Evolutionary conservation across 2,113 vertebrate species (phyloP).

Genomic region (Grus americana): DNA sequence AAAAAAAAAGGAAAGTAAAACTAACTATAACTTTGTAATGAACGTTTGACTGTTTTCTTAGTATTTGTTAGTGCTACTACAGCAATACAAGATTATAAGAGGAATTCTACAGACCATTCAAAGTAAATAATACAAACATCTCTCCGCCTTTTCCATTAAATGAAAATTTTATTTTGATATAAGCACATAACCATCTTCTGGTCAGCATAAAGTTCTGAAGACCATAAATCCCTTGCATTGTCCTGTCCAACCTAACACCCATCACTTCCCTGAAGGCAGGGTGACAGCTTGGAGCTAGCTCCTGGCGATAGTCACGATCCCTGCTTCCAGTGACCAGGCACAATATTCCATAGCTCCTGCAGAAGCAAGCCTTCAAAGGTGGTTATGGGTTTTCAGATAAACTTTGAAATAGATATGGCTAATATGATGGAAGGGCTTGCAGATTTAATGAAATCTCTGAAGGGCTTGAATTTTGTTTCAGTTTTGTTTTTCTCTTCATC

Average conservation of each 20-base stretch:
- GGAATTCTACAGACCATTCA: neutral
- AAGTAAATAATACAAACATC: neutral
- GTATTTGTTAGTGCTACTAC: neutral
- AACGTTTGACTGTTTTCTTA: neutral
- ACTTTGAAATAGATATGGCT: neutral
- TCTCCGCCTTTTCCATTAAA: neutral
- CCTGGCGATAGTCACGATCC: neutral
- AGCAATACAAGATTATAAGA: neutral
- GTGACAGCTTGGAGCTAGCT: neutral
- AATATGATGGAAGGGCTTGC: neutral
- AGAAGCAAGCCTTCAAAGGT: neutral
- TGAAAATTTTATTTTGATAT: neutral
- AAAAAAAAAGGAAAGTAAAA: neutral
- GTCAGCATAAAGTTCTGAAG: neutral
- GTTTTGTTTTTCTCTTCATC: neutral
- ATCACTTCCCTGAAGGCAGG: neutral
- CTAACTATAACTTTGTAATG: neutral
- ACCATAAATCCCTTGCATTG: neutral
- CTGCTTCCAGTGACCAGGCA: neutral
- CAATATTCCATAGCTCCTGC: neutral
- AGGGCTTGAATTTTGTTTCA: neutral
- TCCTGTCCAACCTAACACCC: neutral
- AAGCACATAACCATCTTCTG: neutral
- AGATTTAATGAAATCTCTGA: neutral
- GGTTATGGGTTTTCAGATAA: neutral